phyloP scores from a whole-genome alignment of 2,888 invertebrate genomes.

The Vandiemenella viatica region DNA sequence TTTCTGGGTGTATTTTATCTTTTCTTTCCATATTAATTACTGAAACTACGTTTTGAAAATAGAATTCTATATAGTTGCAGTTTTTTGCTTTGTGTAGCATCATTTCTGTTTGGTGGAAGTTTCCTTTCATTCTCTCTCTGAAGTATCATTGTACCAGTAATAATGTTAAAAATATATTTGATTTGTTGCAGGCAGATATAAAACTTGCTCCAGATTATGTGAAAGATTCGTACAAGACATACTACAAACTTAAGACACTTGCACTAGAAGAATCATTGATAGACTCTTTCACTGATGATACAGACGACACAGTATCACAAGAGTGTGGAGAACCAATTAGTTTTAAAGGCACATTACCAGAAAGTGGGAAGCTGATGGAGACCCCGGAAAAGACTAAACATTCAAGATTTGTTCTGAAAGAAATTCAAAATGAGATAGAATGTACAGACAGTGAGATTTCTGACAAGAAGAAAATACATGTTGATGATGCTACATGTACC shows the following conservation, averaged over 20 bases:
- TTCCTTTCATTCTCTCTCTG: no score
- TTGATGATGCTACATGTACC: slow-evolving; percentile 6
- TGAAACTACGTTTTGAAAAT: no score
- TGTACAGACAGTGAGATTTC: not conserved
- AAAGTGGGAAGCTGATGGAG: not conserved
- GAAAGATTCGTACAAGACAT: slow-evolving; percentile 65
- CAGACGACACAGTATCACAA: slow-evolving; percentile 14
- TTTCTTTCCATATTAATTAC: no score
- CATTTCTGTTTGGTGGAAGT: no score
- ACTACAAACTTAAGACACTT: slow-evolving; percentile 61
- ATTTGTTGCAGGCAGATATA: slow-evolving; percentile 50
- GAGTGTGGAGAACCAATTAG: not conserved
- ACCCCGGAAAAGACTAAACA: slow-evolving; percentile 1
- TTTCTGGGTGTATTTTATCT: no score
- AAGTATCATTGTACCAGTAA: not conserved
- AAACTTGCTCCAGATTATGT: slow-evolving; percentile 57
- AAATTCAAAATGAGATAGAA: slow-evolving; percentile 3
- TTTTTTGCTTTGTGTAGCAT: not conserved
- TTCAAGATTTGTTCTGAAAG: slow-evolving; percentile 6
- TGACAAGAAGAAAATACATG: not conserved
- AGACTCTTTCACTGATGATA: slow-evolving; percentile 30
- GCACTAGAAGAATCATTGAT: slow-evolving; percentile 55
- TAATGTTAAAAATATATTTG: slow-evolving; percentile 4
- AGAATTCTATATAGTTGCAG: not conserved
- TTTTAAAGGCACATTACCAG: not conserved